Evolutionary conservation across 2,113 vertebrate species (phyloP).

Genomic region (Rhynchomys soricoides): DNA sequence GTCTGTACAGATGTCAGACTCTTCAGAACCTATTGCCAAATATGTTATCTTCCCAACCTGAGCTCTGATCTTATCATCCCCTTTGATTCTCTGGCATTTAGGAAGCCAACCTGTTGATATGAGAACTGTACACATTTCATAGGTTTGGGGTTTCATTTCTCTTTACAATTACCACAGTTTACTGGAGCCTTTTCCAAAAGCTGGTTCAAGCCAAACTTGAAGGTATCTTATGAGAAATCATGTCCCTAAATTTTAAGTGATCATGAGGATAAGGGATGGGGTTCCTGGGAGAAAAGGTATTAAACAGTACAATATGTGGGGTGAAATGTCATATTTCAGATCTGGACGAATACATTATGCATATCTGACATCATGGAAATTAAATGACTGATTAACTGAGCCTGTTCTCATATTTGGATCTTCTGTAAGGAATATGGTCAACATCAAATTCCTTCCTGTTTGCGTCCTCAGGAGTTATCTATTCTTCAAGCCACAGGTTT

Average conservation of each 20-base stretch:
- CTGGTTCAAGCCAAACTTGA: conserved; percentile 10
- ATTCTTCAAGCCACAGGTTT: conserved; percentile 28
- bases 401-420: not conserved
- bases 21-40: conserved; percentile 76
- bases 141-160: conserved; percentile 54
- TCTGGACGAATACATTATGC: not conserved
- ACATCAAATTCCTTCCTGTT: not conserved
- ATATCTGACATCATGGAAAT: not conserved
- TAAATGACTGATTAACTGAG: not conserved
- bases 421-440: conserved; percentile 14
- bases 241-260: conserved; percentile 26
- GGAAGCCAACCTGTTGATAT: conserved; percentile 36
- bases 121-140: conserved; percentile 40
- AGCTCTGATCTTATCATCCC: conserved; percentile 51
- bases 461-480: not conserved
- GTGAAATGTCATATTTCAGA: conserved; percentile 11
- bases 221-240: conserved; percentile 1
- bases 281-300: not conserved
- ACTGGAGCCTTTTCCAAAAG: not conserved
- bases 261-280: not conserved
- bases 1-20: conserved; percentile 76
- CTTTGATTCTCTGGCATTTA: conserved; percentile 66
- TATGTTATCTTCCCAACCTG: conserved; percentile 74
- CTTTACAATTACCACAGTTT: conserved; percentile 31
- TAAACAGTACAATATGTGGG: not conserved